Base-by-base conservation (phyloP, 2,113 vertebrate genomes). In the Drymodes brunneopygia region DNA sequence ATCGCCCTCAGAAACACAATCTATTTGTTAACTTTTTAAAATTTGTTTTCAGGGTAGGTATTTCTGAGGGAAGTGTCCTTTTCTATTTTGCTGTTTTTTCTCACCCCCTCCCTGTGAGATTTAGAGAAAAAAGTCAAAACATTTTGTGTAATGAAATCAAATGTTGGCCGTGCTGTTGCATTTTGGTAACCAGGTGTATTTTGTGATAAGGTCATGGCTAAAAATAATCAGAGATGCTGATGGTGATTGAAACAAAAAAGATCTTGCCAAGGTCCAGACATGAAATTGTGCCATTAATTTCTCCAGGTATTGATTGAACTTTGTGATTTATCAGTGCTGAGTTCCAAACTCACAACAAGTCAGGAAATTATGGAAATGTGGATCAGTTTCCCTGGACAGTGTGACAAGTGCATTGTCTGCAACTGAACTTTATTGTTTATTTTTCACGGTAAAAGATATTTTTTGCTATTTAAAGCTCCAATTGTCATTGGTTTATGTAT, bases 191-290 rank as follows among this genome's bases (percentile, higher is more conserved):
- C 27, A 58, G 31, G 25, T 92, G 4, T 70, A 31, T 82, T 75
- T 85, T 85, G 3, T 69, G 64, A 20, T 50, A 57, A 88, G 57
- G 8, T 74, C 38, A 82, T 78, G 58, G 69, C 70, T 88, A 79
- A 96, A 94, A 80, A 71, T 66, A 40, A 66, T 75, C 27, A 14
- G 28, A 14, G 28, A 71, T 58, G 67, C 44, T 44, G 23, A 56
- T 61, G 10, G 38, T 78, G 40, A 23, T 72, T 87, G 36, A 65
- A 83, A 66, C 6, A 80, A 40, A 69, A 53, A 36, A 42, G 36
- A 15, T n/a, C 48, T 90, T 62, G n/a, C 33, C 21, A 75, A 91
- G 91, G 92, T 91, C 35, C 81, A 88, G 71, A 48, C 33, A 29
- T n/a, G 54, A 71, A 97, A 81, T 47, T n/a, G 6, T 79, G 31